These are phyloP conservation scores for Apamea monoglypha DNA, from an alignment of 2,888 invertebrate species.

Conservation along the genomic window DNA sequence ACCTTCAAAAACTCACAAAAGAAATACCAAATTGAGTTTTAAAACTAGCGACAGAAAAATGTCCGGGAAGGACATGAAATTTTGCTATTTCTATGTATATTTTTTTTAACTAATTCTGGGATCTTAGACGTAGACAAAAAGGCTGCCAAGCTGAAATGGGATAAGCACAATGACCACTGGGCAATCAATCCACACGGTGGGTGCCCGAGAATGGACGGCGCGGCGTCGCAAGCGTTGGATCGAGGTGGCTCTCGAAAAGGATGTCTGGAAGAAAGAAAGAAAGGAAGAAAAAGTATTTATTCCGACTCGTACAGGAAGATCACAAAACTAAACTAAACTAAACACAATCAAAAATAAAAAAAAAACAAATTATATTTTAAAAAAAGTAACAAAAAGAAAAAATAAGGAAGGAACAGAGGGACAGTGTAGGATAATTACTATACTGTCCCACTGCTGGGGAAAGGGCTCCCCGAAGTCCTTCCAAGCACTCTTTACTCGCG, in stretches of 20 bases:
- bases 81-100: too few relatives aligned
- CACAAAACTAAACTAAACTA: too few relatives aligned
- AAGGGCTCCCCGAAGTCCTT: background rate
- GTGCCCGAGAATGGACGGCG: background rate
- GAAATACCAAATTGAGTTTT: background rate
- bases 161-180: background rate
- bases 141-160: background rate
- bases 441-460: background rate
- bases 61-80: background rate
- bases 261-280: too few relatives aligned
- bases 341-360: too few relatives aligned
- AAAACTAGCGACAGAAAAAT: background rate
- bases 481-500: background rate
- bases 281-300: too few relatives aligned
- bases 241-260: background rate
- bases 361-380: too few relatives aligned
- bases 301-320: too few relatives aligned
- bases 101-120: background rate
- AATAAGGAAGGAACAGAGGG: too few relatives aligned
- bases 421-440: background rate
- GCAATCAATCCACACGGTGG: background rate
- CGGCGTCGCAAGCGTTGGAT: too few relatives aligned
- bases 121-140: background rate
- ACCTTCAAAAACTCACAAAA: background rate
- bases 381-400: too few relatives aligned